Percentiles rank a stretch among this genome's conserved stretches.
These are phyloP conservation scores for Cottus gobio DNA, from an alignment of 2,113 vertebrate genomes.

Conservation along the genomic window DNA sequence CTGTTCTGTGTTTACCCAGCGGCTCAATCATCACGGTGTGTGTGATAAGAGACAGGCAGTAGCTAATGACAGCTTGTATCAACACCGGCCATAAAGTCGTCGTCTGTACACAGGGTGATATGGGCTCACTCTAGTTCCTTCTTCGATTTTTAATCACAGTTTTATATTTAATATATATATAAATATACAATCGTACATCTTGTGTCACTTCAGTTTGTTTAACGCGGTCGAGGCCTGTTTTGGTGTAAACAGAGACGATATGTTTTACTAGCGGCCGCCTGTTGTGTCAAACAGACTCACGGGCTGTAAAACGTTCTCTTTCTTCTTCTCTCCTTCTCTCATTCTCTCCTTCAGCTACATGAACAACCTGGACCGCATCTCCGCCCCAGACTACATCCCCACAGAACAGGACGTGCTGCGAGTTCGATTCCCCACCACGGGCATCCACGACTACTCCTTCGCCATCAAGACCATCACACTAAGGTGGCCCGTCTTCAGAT, in stretches of 20 bases:
- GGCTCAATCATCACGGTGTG: slow-evolving; percentile 49
- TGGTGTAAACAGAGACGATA: slow-evolving; percentile 26
- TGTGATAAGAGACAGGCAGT: slow-evolving; percentile 66
- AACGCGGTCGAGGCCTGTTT: neutral
- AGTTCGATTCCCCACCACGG: slow-evolving; percentile 91
- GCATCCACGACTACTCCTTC: slow-evolving; percentile 93
- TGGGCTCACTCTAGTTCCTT: slow-evolving; percentile 19
- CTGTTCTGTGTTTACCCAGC: slow-evolving; percentile 61
- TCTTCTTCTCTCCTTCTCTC: neutral
- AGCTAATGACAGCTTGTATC: slow-evolving; percentile 69
- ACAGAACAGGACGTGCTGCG: slow-evolving; percentile 89
- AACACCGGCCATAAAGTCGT: slow-evolving; percentile 65
- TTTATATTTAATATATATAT: slow-evolving; percentile 21
- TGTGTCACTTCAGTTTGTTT: slow-evolving; percentile 37
- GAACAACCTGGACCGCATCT: slow-evolving; percentile 87
- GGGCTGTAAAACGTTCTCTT: slow-evolving; percentile 15
- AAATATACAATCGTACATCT: slow-evolving; percentile 23
- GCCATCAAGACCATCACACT: slow-evolving; percentile 87
- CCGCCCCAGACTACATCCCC: slow-evolving; percentile 84
- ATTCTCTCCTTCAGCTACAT: slow-evolving; percentile 83
- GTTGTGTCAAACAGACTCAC: neutral
- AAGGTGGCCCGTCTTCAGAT: slow-evolving; percentile 78
- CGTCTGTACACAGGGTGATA: slow-evolving; percentile 40
- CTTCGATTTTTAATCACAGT: slow-evolving; percentile 47
- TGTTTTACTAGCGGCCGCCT: neutral